Conservation (phyloP, 2,113 vertebrate genomes). For the Dascyllus trimaculatus region DNA sequence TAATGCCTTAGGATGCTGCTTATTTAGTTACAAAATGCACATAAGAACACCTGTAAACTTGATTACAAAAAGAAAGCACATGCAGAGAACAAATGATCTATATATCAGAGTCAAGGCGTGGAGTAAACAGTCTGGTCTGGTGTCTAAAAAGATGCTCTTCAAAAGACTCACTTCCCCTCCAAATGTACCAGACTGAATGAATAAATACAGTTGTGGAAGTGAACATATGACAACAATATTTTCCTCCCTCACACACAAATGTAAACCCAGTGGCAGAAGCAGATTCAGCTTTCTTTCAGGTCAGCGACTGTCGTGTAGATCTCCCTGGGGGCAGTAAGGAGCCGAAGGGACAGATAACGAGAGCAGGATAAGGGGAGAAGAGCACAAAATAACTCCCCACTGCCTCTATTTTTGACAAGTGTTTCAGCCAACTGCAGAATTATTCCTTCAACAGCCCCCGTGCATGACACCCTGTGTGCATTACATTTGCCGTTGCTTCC, state of each 20-base stretch:
- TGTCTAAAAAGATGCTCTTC: not conserved
- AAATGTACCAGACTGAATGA: not conserved
- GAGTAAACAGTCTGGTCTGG: not conserved
- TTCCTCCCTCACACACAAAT: slow-evolving; percentile 20
- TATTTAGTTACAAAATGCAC: too few species aligned
- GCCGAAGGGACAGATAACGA: slow-evolving; percentile 18
- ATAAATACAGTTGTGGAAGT: slow-evolving; percentile 18
- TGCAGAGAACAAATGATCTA: not conserved
- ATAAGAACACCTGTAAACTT: too few species aligned
- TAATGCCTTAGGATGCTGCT: too few species aligned
- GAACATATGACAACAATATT: slow-evolving; percentile 15
- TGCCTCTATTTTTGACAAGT: not conserved
- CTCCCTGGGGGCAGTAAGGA: slow-evolving; percentile 16
- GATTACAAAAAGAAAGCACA: not conserved
- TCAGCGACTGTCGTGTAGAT: slow-evolving; percentile 35
- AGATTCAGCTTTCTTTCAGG: slow-evolving; percentile 34
- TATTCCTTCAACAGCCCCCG: slow-evolving; percentile 9
- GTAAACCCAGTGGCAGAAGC: not conserved
- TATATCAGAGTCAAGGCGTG: not conserved
- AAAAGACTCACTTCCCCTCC: slow-evolving; percentile 14
- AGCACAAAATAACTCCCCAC: slow-evolving; percentile 14
- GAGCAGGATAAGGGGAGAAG: not conserved
- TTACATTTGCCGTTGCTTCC: slow-evolving; percentile 38
- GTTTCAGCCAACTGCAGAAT: slow-evolving; percentile 9
- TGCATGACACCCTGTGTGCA: not conserved